Conservation (phyloP, 2,888 invertebrate species). For the Pedicia rivosa region DNA sequence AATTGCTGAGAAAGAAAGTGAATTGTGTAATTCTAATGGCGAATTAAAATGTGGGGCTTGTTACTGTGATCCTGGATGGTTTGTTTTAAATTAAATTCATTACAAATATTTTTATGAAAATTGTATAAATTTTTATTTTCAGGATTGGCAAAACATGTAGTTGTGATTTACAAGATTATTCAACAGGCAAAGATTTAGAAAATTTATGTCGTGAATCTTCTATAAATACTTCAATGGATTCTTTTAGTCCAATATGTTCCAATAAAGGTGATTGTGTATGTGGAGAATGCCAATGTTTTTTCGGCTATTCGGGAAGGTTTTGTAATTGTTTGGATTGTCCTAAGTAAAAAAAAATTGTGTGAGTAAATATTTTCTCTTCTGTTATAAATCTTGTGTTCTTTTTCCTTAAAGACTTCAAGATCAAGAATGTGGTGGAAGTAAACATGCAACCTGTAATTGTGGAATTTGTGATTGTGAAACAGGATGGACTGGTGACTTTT, state of each 20-base stretch:
- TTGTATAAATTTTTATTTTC: constrained; percentile 1
- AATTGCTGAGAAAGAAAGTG: constrained; percentile 23
- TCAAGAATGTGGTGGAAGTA: constrained; percentile 39
- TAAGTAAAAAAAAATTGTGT: constrained; percentile 18
- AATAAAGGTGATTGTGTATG: constrained; percentile 65
- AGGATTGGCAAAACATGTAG: constrained; percentile 23
- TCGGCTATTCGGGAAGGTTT: constrained; percentile 38
- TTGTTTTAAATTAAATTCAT: neutral
- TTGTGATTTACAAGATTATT: constrained; percentile 21
- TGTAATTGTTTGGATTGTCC: constrained; percentile 47
- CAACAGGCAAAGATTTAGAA: constrained; percentile 20
- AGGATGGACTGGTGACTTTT: constrained; percentile 40
- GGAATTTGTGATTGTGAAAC: constrained; percentile 51
- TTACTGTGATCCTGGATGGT: constrained; percentile 46
- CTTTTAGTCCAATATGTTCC: constrained; percentile 39
- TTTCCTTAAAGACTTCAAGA: constrained; percentile 19
- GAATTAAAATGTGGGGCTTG: constrained; percentile 48
- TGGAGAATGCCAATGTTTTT: constrained; percentile 54
- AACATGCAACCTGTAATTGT: constrained; percentile 57
- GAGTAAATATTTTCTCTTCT: neutral
- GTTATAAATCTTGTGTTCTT: neutral
- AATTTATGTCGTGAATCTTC: constrained; percentile 25
- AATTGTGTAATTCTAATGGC: constrained; percentile 35
- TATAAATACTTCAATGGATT: constrained; percentile 12
- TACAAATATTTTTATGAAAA: neutral